These are phyloP conservation scores for Caerostris extrusa DNA, from an alignment of 1,140 invertebrate species.

Conservation along the genomic window DNA sequence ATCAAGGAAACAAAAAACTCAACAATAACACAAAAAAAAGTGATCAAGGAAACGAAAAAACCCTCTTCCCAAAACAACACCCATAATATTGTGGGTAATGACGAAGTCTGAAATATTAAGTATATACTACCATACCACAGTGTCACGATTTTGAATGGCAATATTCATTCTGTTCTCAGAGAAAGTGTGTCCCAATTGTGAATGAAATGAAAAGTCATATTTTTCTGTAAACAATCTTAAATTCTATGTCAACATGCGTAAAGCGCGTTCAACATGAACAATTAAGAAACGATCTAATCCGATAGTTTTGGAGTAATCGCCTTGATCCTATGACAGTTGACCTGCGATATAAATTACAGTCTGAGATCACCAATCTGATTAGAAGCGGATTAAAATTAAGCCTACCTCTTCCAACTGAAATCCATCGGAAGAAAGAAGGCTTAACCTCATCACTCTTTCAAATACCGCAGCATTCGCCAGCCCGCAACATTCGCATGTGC, in stretches of 20 bases:
- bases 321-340: constrained; percentile 70
- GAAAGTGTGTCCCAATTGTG: neutral
- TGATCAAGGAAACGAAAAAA: too few species aligned
- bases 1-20: too few species aligned
- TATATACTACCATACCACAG: too few species aligned
- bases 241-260: constrained; percentile 15
- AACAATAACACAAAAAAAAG: too few species aligned
- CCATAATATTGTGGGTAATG: too few species aligned
- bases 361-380: constrained; percentile 73
- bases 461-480: constrained; percentile 40
- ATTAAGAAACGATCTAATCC: constrained; percentile 61
- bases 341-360: constrained; percentile 75
- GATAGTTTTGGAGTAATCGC: constrained; percentile 68
- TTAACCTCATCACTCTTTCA: constrained; percentile 63
- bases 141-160: too few species aligned
- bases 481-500: constrained; percentile 22
- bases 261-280: constrained; percentile 23
- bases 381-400: constrained; percentile 76
- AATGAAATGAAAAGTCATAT: neutral
- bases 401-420: constrained; percentile 71
- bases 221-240: constrained; percentile 18
- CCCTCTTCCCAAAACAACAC: too few species aligned
- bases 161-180: neutral
- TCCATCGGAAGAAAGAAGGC: constrained; percentile 62
- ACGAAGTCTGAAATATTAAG: too few species aligned